Conservation (phyloP, 2,888 invertebrate genomes). For the Limulus polyphemus region DNA sequence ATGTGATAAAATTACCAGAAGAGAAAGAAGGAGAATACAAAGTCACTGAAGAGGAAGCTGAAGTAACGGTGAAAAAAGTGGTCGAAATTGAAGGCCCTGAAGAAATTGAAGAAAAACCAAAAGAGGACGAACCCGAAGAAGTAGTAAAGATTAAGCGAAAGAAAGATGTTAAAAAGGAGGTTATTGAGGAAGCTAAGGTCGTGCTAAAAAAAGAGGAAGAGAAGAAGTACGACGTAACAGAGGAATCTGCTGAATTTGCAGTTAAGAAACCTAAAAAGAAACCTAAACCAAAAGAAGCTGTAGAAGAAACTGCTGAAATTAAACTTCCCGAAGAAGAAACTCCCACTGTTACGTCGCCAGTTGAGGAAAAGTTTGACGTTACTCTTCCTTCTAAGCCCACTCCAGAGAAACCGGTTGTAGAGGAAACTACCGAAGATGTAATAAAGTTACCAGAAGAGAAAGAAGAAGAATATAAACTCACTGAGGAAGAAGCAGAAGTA, state of each 20-base stretch:
- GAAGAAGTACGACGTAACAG: constrained; percentile 9
- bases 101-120: constrained; percentile 28
- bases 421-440: constrained; percentile 25
- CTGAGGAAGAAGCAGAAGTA: constrained; percentile 27
- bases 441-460: constrained; percentile 6
- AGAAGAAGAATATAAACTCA: constrained; percentile 8
- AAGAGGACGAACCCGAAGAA: constrained; percentile 23
- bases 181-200: neutral
- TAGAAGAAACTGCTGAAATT: constrained; percentile 12
- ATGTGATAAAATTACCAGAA: constrained; percentile 5
- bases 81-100: constrained; percentile 29
- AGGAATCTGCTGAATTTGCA: constrained; percentile 4
- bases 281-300: constrained; percentile 7
- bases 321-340: constrained; percentile 3
- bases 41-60: constrained; percentile 17
- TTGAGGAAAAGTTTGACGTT: constrained; percentile 5
- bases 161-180: constrained; percentile 2
- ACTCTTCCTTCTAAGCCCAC: neutral
- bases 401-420: neutral
- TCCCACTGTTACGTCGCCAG: constrained; percentile 9
- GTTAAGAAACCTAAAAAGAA: constrained; percentile 14
- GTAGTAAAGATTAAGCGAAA: neutral
- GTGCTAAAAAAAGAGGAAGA: constrained; percentile 5
- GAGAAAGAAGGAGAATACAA: constrained; percentile 4
- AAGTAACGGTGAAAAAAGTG: constrained; percentile 31